These are phyloP conservation scores for Stenchaetothrips biformis DNA, from an alignment of 2,888 invertebrate genomes.

Conservation along the genomic window DNA sequence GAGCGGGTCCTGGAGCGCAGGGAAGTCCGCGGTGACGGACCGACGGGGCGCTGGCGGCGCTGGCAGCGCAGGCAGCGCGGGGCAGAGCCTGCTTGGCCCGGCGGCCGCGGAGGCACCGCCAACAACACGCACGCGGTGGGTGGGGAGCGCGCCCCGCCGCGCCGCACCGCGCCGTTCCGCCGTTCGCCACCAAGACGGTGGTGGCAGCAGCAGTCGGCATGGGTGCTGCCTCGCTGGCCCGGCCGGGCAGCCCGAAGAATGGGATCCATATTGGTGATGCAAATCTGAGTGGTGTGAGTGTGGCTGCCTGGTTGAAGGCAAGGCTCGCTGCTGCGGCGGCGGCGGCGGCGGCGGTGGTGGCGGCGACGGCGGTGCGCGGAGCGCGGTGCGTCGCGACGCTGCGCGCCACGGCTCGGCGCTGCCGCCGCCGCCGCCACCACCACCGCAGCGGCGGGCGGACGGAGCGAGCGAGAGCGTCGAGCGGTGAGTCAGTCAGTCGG, in stretches of 20 bases:
- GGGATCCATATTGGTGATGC: conserved; percentile 18
- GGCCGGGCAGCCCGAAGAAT: background rate
- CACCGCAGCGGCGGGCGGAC: background rate
- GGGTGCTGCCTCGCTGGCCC: too few species aligned
- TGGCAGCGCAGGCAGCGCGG: too few species aligned
- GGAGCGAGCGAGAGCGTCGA: background rate
- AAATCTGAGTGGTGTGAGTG: conserved; percentile 1
- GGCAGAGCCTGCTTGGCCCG: too few species aligned
- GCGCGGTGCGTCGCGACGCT: conserved; percentile 3
- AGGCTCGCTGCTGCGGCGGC: background rate
- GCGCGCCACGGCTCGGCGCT: background rate
- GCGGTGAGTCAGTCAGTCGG: conserved; percentile 19
- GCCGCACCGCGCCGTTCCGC: background rate
- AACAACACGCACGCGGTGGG: background rate
- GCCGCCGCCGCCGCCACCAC: background rate
- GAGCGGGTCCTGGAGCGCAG: background rate
- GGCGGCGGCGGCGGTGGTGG: background rate
- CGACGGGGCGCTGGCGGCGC: background rate
- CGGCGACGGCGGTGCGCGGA: background rate
- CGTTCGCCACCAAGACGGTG: too few species aligned
- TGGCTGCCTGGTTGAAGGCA: background rate
- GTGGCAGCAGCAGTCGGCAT: too few species aligned
- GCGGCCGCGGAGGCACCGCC: too few species aligned
- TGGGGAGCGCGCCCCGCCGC: background rate
- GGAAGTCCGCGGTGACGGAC: background rate